A percentile compares a stretch with the other conserved stretches of the same genome.
Evolutionary conservation across 2,113 vertebrate genomes (phyloP).

Genomic region (Sapajus apella): DNA sequence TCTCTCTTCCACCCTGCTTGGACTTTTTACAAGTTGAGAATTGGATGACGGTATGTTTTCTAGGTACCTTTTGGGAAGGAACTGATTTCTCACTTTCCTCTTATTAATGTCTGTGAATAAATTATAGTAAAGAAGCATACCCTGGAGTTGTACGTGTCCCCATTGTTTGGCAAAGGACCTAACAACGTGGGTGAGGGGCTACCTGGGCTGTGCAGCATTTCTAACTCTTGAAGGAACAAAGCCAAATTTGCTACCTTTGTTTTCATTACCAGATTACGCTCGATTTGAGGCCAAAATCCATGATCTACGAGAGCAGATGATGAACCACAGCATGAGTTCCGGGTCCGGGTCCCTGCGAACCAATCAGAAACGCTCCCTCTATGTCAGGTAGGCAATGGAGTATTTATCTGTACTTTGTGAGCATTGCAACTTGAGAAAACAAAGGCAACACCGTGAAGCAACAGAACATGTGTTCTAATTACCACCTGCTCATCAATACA

Average conservation of each 20-base stretch:
- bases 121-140: neutral
- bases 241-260: constrained; percentile 71
- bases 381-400: constrained; percentile 90
- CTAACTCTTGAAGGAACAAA: neutral
- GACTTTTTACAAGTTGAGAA: neutral
- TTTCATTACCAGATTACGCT: constrained; percentile 91
- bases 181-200: fast-evolving
- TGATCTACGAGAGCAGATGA: constrained; percentile 99
- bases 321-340: constrained; percentile 99
- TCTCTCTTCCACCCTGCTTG: no score
- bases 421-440: neutral
- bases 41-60: neutral
- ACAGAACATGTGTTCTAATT: neutral
- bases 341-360: constrained; percentile 97
- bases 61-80: neutral
- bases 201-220: neutral
- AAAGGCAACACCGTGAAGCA: neutral
- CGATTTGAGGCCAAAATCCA: constrained; percentile 99
- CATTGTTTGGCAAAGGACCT: neutral
- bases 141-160: neutral
- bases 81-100: neutral
- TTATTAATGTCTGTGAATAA: neutral
- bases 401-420: neutral
- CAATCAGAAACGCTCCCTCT: constrained; percentile 97
- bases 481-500: neutral